Percentiles rank a stretch among this genome's conserved stretches.
Evolutionary conservation across 2,888 invertebrate species (phyloP).

Genomic region (Andricus quercusramuli): DNA sequence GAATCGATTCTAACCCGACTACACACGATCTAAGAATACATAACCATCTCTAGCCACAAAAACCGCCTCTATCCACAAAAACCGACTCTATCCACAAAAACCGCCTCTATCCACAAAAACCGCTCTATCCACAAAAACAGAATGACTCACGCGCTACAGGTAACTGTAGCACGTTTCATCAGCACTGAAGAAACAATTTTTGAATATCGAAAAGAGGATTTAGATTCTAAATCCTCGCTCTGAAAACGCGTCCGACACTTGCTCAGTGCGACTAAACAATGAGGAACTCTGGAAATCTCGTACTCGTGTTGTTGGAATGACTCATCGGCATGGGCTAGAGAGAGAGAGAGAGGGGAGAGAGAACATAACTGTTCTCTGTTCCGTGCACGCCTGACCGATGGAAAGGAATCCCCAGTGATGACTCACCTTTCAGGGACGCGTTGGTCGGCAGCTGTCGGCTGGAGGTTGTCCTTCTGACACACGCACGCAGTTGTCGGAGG

Average conservation of each 20-base stretch:
- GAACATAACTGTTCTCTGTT: slow-evolving; percentile 39
- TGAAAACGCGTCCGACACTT: slow-evolving; percentile 29
- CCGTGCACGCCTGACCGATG: slow-evolving; percentile 35
- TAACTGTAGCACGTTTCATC: slow-evolving; percentile 2
- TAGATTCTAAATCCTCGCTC: not conserved
- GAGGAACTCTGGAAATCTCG: slow-evolving; percentile 22
- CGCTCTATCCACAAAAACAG: not conserved
- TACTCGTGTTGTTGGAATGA: slow-evolving; percentile 38
- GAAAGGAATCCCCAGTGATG: slow-evolving; percentile 42
- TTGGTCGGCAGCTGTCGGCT: slow-evolving; percentile 33
- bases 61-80: not conserved
- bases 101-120: not conserved
- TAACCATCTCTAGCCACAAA: not conserved
- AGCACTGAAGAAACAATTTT: not conserved
- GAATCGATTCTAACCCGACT: slow-evolving; percentile 20
- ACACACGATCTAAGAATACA: slow-evolving; percentile 27
- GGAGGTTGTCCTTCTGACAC: slow-evolving; percentile 31
- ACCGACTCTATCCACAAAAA: too few species aligned
- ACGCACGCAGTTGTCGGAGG: not conserved
- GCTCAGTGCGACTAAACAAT: slow-evolving; percentile 30
- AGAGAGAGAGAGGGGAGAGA: not conserved
- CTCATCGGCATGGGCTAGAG: slow-evolving; percentile 5
- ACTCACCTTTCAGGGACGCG: slow-evolving; percentile 49
- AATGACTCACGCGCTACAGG: slow-evolving; percentile 39
- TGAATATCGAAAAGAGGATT: too few species aligned